Conservation (phyloP, 2,888 invertebrate species). For the Emmelina monodactyla region DNA sequence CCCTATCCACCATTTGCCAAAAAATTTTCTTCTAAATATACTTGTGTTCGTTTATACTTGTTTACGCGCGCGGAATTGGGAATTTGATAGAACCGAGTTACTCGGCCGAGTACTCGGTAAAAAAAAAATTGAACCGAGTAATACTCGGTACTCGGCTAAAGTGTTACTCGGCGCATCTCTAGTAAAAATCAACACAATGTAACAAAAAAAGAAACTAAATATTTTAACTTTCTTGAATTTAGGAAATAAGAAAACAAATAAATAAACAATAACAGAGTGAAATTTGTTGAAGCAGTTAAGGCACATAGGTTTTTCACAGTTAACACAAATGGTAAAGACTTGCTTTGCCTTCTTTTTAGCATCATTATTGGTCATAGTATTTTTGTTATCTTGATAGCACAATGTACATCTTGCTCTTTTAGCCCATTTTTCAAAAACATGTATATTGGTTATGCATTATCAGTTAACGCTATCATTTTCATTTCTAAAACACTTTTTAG, state of each 20-base stretch:
- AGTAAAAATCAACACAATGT: not conserved
- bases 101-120: too few relatives aligned
- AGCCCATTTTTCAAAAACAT: not conserved
- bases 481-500: not conserved
- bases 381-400: too few relatives aligned
- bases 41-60: too few relatives aligned
- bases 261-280: not conserved
- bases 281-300: not conserved
- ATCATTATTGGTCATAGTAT: too few relatives aligned
- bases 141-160: too few relatives aligned
- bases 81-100: too few relatives aligned
- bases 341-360: not conserved
- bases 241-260: not conserved
- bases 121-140: too few relatives aligned
- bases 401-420: too few relatives aligned
- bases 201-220: not conserved
- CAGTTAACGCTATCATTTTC: not conserved
- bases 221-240: not conserved
- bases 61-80: too few relatives aligned
- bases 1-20: too few relatives aligned
- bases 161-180: too few relatives aligned
- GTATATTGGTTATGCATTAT: not conserved
- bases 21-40: too few relatives aligned
- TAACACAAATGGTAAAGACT: not conserved
- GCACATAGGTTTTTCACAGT: not conserved